Base-by-base conservation (phyloP, 1,140 invertebrate species). In the Atopsyche davidsoni region DNA sequence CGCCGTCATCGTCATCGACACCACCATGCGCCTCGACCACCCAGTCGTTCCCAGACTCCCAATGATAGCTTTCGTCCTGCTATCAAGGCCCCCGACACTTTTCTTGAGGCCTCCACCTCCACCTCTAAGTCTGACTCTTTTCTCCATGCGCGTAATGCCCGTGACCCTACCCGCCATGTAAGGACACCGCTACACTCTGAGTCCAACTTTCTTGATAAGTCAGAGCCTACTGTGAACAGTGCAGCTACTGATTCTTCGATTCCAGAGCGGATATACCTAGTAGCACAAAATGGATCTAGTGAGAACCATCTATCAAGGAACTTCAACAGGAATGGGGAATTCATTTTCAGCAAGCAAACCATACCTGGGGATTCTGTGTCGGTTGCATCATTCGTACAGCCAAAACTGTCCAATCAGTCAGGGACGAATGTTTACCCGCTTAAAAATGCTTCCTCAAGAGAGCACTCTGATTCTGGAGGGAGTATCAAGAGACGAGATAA, bases 1-100 rank as follows among this genome's bases (percentile, higher is more conserved):
- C 25, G 25, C 48, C 21, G 21, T 61, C 61, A 52, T 11, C 46
- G 41, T 16, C 66, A 65, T 65, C 58, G 57, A 24, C 52, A 54
- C n/a, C 60, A 7, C 14, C 51, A 32, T 24, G 21, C 38, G 31
- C 16, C 46, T 14, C 50, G 42, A 14, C 11, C 40, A 2, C 48
- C 39, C 4, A 11, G 25, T 22, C 40, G 42, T 18, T 10, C 17
- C 11, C 32, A 2, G 10, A 17, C 24, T 38, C 17, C 41, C 18
- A 14, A 40, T 41, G 31, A 2, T n/a, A 11, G 4, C 1, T n/a
- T n/a, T 46, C 21, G 24, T 32, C 16, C 46, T 32, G 35, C 21
- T 23, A 22, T 25, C 7, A 28, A 35, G 44, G 25, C 7, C 10
- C 21, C 21, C 21, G n/a, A 28, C 24, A 36, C 4, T 17, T 17